Base-by-base conservation (phyloP, 2,113 vertebrate species). In the Sinocyclocheilus anophthalmus region DNA sequence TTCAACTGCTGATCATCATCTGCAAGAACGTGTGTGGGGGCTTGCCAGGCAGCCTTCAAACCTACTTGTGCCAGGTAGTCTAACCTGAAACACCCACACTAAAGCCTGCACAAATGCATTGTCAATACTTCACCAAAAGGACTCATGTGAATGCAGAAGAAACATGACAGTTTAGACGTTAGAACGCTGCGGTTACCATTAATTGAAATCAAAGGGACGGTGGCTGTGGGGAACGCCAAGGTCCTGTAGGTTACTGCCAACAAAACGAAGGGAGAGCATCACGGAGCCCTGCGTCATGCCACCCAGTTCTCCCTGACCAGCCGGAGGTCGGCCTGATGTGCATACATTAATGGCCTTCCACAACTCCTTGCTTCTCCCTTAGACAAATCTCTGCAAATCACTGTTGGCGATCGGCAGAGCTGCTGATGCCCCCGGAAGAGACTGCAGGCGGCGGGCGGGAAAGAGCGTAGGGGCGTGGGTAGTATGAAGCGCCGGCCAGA, bases 281-380 rank as follows among this genome's bases (percentile, higher is more conserved):
- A 59, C 4, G 12, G 1, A 89, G 89, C 82, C 91, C 86, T 85
- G 81, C 53, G 84, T 86, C 75, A 79, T 12, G 22, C 59, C 69
- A 81, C 84, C 83, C 77, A 63, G 80, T 76, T 86, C 76, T 84
- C 69, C 73, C 81, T 65, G 55, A 84, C 76, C 81, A 69, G 86
- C 88, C 83, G 72, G 77, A 81, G 84, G 70, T 88, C 86, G 65
- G 93, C 90, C 91, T 87, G 91, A 89, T 92, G 89, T 92, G 93
- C 93, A 94, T 95, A 95, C 93, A 95, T 95, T 95, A n/a, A 94
- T 91, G 87, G 92, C 93, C 94, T 94, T 91, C 91, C 92, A 87
- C 94, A n/a, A 94, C 94, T 95, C 95, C 95, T 95, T 95, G 94
- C 94, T 95, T 95, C 94, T 95, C 94, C 95, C 94, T 96, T 96